phyloP scores from a whole-genome alignment of 2,113 vertebrate species.

The Gobius niger region DNA sequence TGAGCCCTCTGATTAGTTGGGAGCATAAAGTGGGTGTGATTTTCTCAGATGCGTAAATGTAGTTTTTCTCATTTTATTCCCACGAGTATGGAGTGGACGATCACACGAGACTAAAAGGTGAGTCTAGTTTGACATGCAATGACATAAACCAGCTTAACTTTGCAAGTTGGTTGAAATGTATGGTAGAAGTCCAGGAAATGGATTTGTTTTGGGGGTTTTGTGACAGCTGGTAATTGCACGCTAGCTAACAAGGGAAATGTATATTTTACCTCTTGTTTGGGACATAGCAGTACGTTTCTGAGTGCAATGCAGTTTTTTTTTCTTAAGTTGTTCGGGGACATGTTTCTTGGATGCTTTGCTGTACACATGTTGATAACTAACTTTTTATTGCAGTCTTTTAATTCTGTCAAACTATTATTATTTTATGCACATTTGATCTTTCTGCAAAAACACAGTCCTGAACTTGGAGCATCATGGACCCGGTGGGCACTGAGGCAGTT shows the following conservation, averaged over 20 bases:
- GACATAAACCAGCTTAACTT: slow-evolving; percentile 16
- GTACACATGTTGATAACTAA: background rate
- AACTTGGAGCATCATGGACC: slow-evolving; percentile 49
- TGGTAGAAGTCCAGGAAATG: background rate
- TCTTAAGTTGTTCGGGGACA: too few relatives aligned
- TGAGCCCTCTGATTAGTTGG: slow-evolving; percentile 57
- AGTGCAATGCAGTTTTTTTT: too few relatives aligned
- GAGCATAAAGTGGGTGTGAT: slow-evolving; percentile 49
- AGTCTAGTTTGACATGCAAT: background rate
- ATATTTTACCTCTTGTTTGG: too few relatives aligned
- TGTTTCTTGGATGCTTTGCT: background rate
- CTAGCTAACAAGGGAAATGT: too few relatives aligned
- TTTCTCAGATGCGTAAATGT: background rate
- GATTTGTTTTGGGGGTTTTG: too few relatives aligned
- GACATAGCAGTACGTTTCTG: too few relatives aligned
- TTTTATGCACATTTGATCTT: background rate
- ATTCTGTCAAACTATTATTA: background rate
- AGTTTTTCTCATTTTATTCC: background rate
- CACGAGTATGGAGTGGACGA: background rate
- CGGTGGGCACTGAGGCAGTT: background rate
- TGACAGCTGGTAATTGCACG: too few relatives aligned
- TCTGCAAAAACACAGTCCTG: background rate
- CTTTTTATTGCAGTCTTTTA: background rate
- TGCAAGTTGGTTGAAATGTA: background rate
- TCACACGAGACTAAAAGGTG: slow-evolving; percentile 13